Evolutionary conservation across 23 tunicate genomes (phyloP), one percentile per base, ranked within the genome.

Genomic region (Trididemnum nubilum): DNA sequence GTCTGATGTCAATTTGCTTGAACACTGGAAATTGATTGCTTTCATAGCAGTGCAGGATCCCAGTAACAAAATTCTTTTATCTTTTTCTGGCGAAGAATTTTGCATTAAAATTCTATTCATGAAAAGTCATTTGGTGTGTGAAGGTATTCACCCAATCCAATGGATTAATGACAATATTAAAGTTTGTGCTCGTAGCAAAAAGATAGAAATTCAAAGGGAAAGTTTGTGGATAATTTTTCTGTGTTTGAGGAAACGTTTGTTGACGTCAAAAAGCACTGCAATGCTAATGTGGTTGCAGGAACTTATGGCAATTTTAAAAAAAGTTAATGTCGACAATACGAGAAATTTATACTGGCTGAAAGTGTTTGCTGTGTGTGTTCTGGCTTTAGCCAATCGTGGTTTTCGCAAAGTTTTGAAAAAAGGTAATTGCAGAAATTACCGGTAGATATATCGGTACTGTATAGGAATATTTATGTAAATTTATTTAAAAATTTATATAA

Each of bases 21-120:
- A 44, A 12, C 61, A 50, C 7, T 83, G 87, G 80, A 83, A 35
- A 29, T 27, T 73, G 27, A 33, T 83, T 34, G 66, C 87, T 30
- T 37, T 7, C 9, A 44, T 15, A 44, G 15, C 15, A 7, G 15
- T 44, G 15, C 9, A 15, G 15, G 54, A 44, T 26, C 54, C 72
- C 18, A 29, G 58, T 25, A 27, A 44, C 9, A 44, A 44, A 44
- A 44, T 44, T 44, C 54, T 44, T 44, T 44, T 15, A 9, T 7
- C 12, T 44, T 9, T 44, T 9, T 7, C 54, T 44, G 15, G 15
- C 54, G 54, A 44, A 44, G 54, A 15, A 7, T 9, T 44, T 44
- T 44, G 54, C 15, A 15, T 44, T 19, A 73, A 63, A 36, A 35
- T 73, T 24, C 26, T 83, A 25, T 72, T 83, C 39, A 51, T 83